Conservation (phyloP, 2,888 invertebrate species). For the Agonopterix arenella region DNA sequence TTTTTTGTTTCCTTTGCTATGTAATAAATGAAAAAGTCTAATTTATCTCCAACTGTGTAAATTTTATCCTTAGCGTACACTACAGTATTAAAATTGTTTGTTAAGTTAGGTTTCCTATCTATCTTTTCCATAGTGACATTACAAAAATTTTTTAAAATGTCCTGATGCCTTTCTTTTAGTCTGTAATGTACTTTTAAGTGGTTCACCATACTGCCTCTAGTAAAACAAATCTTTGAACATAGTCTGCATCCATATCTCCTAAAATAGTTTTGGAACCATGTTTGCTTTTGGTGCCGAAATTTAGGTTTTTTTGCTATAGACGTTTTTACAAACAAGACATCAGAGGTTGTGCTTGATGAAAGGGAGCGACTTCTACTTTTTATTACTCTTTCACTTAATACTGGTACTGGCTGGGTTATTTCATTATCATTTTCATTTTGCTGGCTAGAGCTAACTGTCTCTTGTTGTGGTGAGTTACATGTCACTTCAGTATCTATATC, state of each 20-base stretch:
- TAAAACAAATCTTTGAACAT: constrained; percentile 14
- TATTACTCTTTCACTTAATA: not conserved
- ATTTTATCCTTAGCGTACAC: constrained; percentile 36
- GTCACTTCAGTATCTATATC: no score
- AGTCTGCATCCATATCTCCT: constrained; percentile 13
- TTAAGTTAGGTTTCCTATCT: constrained; percentile 41
- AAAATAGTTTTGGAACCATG: no score
- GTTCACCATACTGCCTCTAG: constrained; percentile 14
- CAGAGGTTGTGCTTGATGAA: constrained; percentile 6
- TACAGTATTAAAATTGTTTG: constrained; percentile 35
- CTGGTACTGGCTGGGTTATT: not conserved
- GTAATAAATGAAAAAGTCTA: constrained; percentile 36
- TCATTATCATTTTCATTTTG: constrained; percentile 6
- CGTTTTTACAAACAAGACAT: not conserved
- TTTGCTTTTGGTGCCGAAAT: no score
- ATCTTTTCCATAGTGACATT: constrained; percentile 36
- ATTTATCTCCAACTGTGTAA: constrained; percentile 23
- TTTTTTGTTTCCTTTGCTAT: constrained; percentile 13
- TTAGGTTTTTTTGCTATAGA: no score
- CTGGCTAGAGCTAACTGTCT: constrained; percentile 27
- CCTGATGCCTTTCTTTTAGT: constrained; percentile 22
- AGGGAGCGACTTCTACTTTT: constrained; percentile 7
- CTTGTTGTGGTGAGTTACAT: constrained; percentile 15
- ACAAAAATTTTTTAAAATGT: constrained; percentile 31
- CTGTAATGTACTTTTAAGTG: constrained; percentile 20